Conservation (phyloP, 1,140 invertebrate species). For the Druon quercuslanigerum region DNA sequence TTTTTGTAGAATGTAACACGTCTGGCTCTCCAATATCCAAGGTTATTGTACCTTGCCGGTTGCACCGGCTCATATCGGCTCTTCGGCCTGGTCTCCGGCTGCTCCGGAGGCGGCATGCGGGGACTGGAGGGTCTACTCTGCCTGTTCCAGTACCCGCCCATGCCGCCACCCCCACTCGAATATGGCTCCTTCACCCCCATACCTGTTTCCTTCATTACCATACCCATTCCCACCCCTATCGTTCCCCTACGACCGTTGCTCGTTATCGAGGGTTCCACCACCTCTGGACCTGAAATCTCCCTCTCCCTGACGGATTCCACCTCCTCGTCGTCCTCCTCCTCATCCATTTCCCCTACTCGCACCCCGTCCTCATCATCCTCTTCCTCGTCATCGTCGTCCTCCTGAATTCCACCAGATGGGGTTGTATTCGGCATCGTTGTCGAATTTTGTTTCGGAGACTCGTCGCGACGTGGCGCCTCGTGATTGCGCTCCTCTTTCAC, state of each 20-base stretch:
- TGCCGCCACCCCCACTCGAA: conserved; percentile 68
- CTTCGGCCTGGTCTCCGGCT: conserved; percentile 73
- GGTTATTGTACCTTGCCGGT: conserved; percentile 82
- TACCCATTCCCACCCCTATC: conserved; percentile 62
- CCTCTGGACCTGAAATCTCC: conserved; percentile 55
- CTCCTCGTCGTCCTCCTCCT: conserved; percentile 52
- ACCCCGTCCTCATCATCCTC: conserved; percentile 57
- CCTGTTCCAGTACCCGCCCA: conserved; percentile 78
- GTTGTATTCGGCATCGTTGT: conserved; percentile 42
- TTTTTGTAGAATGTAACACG: conserved; percentile 94
- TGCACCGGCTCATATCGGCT: conserved; percentile 72
- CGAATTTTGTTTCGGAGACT: conserved; percentile 48
- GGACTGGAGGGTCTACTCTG: conserved; percentile 76
- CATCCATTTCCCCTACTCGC: conserved; percentile 54
- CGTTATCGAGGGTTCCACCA: conserved; percentile 47
- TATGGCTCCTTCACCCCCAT: conserved; percentile 64
- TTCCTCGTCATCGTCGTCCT: conserved; percentile 54
- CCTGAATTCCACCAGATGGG: conserved; percentile 47
- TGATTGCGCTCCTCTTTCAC: conserved; percentile 65
- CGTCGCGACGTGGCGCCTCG: conserved; percentile 70
- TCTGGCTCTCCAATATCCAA: conserved; percentile 90
- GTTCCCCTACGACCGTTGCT: conserved; percentile 52
- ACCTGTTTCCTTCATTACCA: conserved; percentile 66
- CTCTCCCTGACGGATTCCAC: conserved; percentile 56
- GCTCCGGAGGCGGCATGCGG: conserved; percentile 77